phyloP scores from a whole-genome alignment of 2,797 vertebrate species.

The Typhlichthys subterraneus region DNA sequence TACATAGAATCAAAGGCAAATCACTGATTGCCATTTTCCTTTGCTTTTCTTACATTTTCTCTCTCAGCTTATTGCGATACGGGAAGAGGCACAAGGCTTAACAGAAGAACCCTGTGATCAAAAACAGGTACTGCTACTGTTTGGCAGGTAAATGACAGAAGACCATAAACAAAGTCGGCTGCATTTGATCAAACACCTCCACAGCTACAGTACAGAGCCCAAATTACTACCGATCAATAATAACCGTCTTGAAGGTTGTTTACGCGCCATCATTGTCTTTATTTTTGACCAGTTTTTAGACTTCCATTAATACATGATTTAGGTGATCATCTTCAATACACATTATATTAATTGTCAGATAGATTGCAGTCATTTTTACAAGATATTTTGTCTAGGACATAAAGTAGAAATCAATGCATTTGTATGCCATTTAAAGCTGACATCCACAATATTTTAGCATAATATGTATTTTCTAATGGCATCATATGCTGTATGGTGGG shows the following conservation, averaged over 20 bases:
- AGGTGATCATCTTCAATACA: neutral
- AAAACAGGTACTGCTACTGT: conserved; percentile 51
- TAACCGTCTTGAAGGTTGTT: conserved; percentile 33
- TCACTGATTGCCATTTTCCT: conserved; percentile 58
- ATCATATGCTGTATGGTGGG: too few species aligned
- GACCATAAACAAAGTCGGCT: conserved; percentile 41
- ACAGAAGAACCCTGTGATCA: conserved; percentile 47
- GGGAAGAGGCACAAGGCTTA: conserved; percentile 35
- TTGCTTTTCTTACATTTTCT: conserved; percentile 10
- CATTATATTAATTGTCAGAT: too few species aligned
- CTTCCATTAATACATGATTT: neutral
- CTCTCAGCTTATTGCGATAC: conserved; percentile 32
- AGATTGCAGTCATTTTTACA: conserved; percentile 14
- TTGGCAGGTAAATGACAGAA: conserved; percentile 56
- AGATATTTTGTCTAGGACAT: neutral
- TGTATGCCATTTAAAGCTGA: neutral
- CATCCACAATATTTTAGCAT: too few species aligned
- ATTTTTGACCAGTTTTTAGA: neutral
- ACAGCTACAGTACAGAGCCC: conserved; percentile 26
- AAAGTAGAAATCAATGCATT: neutral
- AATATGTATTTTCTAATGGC: too few species aligned
- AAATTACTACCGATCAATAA: conserved; percentile 31
- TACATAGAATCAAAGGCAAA: conserved; percentile 63
- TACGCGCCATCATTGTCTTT: conserved; percentile 15
- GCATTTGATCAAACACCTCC: conserved; percentile 50